Conservation (phyloP, 1,140 invertebrate genomes). For the Lerema accius region DNA sequence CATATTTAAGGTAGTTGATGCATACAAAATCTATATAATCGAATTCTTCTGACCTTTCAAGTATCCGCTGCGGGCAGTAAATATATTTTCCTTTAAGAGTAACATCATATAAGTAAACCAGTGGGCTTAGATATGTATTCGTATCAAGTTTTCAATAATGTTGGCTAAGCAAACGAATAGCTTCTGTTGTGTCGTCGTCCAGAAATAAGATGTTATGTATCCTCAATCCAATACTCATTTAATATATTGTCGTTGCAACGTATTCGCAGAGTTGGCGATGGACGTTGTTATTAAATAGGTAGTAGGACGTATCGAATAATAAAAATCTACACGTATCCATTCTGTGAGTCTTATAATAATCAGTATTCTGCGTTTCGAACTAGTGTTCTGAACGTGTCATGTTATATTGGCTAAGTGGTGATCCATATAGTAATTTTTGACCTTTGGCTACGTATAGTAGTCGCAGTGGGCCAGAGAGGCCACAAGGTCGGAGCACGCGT, state of each 20-base stretch:
- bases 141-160: slow-evolving; percentile 20
- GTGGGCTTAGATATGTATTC: slow-evolving; percentile 13
- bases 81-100: not conserved
- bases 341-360: slow-evolving; percentile 7
- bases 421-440: slow-evolving; percentile 13
- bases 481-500: slow-evolving; percentile 15
- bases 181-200: slow-evolving; percentile 20
- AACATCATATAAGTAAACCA: slow-evolving; percentile 12
- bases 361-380: slow-evolving; percentile 13
- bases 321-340: slow-evolving; percentile 8
- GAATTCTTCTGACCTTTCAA: slow-evolving; percentile 18
- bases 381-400: not conserved
- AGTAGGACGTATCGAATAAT: slow-evolving; percentile 8
- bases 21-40: slow-evolving; percentile 19
- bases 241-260: slow-evolving; percentile 7
- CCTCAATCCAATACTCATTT: slow-evolving; percentile 17
- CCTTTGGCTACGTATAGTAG: not conserved
- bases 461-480: not conserved
- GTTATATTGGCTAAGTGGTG: slow-evolving; percentile 8
- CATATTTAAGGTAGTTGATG: slow-evolving; percentile 14
- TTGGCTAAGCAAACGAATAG: slow-evolving; percentile 21
- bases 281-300: slow-evolving; percentile 11
- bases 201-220: slow-evolving; percentile 14
- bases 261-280: slow-evolving; percentile 8
- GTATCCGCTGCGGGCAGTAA: slow-evolving; percentile 8